Evolutionary conservation across 35 echinoderm and acorn worm genomes (phyloP), one percentile per base, ranked within the genome.

Genomic region (Apostichopus parvimensis): DNA sequence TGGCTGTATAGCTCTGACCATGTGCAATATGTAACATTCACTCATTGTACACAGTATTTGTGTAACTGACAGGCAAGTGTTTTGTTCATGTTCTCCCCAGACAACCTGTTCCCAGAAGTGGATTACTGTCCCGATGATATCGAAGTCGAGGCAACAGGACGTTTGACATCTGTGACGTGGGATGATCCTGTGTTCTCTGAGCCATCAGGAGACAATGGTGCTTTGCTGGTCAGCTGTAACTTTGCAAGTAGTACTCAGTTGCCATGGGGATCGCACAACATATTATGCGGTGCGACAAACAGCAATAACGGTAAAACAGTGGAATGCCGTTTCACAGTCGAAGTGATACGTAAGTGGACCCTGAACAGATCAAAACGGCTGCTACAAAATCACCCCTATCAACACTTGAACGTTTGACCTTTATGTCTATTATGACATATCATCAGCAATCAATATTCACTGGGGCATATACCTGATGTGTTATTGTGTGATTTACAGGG

Each of bases 201-300:
- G 24, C 90, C 90, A 6, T 75, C 77, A 17, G 88, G 88, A 23
- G 77, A 91, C 72, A 12, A 92, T n/a, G 77, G 61, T 82, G 77
- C 59, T 6, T 56, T 81, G 56, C 52, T 81, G 11, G 72, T 83
- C 54, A 80, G 59, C 55, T 83, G 77, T 56, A 92, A 82, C 77
- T 92, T 75, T 71, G 78, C 62, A 11, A 61, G 14, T 45, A 78
- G 57, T 52, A 83, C 54, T 2, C 21, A 7, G 55, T 92, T 92
- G 6, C 62, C 77, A n/a, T 92, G 90, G 90, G 78, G 78, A 79
- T 61, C 90, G 4, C 72, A 92, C 62, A 92, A 92, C 59, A 92
- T 92, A 7, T 59, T 62, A 57, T 92, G 79, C 53, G 62, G 34
- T 17, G 90, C 90, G n/a, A 92, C 77, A 15, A 92, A 92, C 24